phyloP scores from a whole-genome alignment of 2,888 invertebrate species.

The Opisthograptis luteolata region DNA sequence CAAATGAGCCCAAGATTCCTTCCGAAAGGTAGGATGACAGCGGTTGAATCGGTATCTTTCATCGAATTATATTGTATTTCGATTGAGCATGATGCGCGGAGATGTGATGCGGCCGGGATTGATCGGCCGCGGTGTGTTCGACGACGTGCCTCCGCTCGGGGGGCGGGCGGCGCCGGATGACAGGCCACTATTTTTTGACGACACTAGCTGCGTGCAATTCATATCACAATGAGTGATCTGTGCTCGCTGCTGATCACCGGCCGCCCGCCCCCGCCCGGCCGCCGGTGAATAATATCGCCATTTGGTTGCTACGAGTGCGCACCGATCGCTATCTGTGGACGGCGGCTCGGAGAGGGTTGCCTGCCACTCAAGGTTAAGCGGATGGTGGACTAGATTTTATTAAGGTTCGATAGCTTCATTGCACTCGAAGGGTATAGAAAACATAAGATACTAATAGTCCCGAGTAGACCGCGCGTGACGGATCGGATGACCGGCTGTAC shows the following conservation, averaged over 20 bases:
- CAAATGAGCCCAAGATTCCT: neutral
- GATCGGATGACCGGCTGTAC: too few relatives aligned
- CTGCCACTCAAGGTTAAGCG: neutral
- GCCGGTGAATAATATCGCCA: constrained; percentile 9
- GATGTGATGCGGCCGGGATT: neutral
- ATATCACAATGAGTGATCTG: constrained; percentile 7
- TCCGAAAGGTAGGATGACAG: constrained; percentile 6
- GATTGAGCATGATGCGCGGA: neutral
- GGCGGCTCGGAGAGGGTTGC: neutral
- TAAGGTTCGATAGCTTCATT: neutral
- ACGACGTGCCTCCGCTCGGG: neutral
- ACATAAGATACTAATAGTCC: too few relatives aligned
- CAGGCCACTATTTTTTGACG: neutral
- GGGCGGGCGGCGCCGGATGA: neutral
- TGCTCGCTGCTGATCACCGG: neutral
- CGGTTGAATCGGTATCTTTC: constrained; percentile 4
- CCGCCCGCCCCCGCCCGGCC: neutral
- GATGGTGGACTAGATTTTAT: neutral
- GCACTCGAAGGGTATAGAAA: neutral
- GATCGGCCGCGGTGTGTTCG: neutral
- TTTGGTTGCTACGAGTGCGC: neutral
- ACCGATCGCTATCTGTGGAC: neutral
- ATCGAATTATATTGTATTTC: constrained; percentile 1
- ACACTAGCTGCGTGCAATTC: neutral
- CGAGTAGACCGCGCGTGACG: too few relatives aligned